Evolutionary conservation across 2,888 invertebrate genomes (phyloP), one percentile per base, ranked within the genome.

Genomic region (Caenorhabditis virilis): DNA sequence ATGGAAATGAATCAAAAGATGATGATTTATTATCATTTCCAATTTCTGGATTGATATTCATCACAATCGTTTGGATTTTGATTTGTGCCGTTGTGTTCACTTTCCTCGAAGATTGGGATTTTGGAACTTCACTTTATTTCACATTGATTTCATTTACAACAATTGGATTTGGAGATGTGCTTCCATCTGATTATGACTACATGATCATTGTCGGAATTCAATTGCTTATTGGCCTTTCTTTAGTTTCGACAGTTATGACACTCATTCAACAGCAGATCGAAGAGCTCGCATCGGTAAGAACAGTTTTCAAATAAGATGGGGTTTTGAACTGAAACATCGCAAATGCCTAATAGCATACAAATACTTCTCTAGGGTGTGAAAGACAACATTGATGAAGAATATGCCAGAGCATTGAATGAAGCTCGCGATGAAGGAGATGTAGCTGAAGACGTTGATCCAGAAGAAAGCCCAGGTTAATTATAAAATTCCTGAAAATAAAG

Each of bases 181-280:
- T 74, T 15, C 76, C 76, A 36, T 62, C 69, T 6, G 68, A 71
- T 15, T 70, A 68, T 47, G 72, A 77, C n/a, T 76, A 77, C 70
- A 76, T 80, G 52, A 72, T 81, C 13, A 59, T 77, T 33, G 74
- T 80, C 41, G 79, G 67, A 42, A 56, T 75, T 35, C 47, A 79
- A 16, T 59, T 81, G 5, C 52, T 81, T 20, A 69, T 79, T 49
- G 81, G 81, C n/a, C 69, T 81, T 7, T 74, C 81, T 3, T 54
- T 81, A 36, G 80, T 81, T n/a, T 81, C 81, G 22, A 79, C 81
- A 22, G 70, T 77, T 2, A 58, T 81, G 39, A 76, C 69, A 22
- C 64, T 81, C 49, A 79, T 81, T 56, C 80, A 81, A 62, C 78
- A 79, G 41, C 81, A 81, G 54, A 82, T 81, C 55, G 74, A 79